Conservation (phyloP, 2,797 vertebrate genomes). For the Pristis pectinata region DNA sequence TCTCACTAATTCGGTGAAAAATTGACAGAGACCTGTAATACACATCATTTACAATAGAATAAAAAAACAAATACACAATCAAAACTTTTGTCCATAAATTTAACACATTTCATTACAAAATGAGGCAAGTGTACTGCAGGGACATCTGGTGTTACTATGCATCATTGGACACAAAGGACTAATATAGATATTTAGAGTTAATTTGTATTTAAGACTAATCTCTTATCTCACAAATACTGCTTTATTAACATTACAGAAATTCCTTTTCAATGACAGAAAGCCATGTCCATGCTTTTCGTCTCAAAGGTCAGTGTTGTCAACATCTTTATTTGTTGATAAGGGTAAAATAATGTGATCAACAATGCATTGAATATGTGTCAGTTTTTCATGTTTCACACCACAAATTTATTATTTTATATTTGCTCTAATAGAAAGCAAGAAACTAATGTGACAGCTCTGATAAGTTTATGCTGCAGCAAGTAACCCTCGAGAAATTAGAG, state of each 20-base stretch:
- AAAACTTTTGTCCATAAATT: background rate
- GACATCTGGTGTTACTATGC: background rate
- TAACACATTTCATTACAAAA: background rate
- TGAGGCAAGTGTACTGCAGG: background rate
- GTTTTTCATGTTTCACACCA: background rate
- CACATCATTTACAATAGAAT: background rate
- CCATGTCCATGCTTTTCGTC: background rate
- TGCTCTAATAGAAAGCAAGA: background rate
- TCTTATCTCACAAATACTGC: background rate
- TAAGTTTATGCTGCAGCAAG: background rate
- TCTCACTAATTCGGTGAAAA: background rate
- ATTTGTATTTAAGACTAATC: background rate
- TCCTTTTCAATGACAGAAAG: background rate
- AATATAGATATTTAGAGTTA: background rate
- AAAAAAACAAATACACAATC: background rate
- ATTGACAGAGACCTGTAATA: background rate
- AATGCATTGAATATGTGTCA: background rate
- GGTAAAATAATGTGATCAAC: background rate
- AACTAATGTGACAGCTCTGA: background rate
- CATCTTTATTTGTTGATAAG: background rate
- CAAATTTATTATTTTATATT: background rate
- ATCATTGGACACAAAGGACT: background rate
- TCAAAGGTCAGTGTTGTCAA: slow-evolving; percentile 7
- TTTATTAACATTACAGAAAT: background rate
- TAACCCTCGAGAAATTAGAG: background rate